Evolutionary conservation across 1,140 invertebrate genomes (phyloP).

Genomic region (Drosophila varians): DNA sequence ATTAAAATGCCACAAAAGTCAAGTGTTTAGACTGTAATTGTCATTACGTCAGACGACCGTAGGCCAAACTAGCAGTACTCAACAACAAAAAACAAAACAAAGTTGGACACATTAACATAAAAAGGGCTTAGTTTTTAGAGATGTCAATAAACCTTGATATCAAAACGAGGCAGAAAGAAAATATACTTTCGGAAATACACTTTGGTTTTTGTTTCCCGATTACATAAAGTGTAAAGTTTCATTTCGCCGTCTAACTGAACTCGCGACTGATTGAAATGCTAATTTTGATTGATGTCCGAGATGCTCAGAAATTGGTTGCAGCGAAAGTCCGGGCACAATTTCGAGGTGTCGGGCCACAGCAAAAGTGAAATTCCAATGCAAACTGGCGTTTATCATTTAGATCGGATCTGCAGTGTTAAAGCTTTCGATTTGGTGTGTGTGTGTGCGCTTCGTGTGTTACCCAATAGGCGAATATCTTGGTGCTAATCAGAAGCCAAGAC

Average conservation of each 20-base stretch:
- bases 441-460: constrained; percentile 31
- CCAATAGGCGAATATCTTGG: constrained; percentile 36
- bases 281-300: constrained; percentile 74
- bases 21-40: neutral
- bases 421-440: constrained; percentile 1
- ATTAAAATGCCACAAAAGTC: constrained; percentile 28
- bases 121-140: neutral
- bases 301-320: constrained; percentile 40
- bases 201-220: constrained; percentile 2
- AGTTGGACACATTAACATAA: constrained; percentile 21
- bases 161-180: constrained; percentile 15
- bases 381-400: constrained; percentile 24
- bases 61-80: constrained; percentile 26
- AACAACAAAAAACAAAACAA: no score
- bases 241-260: constrained; percentile 31
- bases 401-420: constrained; percentile 28
- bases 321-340: constrained; percentile 64
- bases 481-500: constrained; percentile 63
- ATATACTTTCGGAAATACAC: constrained; percentile 24
- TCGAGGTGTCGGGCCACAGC: constrained; percentile 57
- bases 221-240: constrained; percentile 39
- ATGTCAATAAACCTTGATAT: constrained; percentile 21
- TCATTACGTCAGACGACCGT: constrained; percentile 45
- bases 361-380: constrained; percentile 67
- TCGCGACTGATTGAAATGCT: constrained; percentile 70